Percentiles rank a stretch among this genome's conserved stretches.
Conservation (phyloP, 1,140 invertebrate genomes). For the Scaptomyza hsui region DNA sequence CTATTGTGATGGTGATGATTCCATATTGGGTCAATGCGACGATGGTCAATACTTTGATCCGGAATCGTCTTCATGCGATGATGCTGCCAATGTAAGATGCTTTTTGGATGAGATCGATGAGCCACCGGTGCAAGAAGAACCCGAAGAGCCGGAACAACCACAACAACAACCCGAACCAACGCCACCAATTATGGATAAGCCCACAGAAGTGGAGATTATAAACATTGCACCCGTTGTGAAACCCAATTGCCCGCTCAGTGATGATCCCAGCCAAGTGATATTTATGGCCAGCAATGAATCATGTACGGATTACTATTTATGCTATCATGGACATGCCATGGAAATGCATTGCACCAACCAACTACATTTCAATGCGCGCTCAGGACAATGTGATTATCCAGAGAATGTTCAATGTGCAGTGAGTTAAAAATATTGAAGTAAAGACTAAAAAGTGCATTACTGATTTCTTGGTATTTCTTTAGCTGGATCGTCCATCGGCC, state of each 20-base stretch:
- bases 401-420: constrained; percentile 75
- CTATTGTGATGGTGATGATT: constrained; percentile 73
- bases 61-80: constrained; percentile 57
- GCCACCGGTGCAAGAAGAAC: constrained; percentile 20
- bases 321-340: constrained; percentile 77
- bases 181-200: constrained; percentile 29
- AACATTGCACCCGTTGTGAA: constrained; percentile 60
- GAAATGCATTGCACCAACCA: constrained; percentile 76
- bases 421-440: constrained; percentile 2
- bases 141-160: background rate
- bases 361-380: constrained; percentile 66
- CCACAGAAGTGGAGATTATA: constrained; percentile 47
- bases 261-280: constrained; percentile 75
- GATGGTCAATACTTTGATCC: constrained; percentile 70
- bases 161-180: constrained; percentile 22
- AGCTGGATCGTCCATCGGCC: constrained; percentile 52
- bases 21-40: constrained; percentile 60
- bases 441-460: background rate
- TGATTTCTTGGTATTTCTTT: constrained; percentile 2
- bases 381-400: constrained; percentile 70
- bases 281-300: constrained; percentile 65
- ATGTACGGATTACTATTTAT: constrained; percentile 71
- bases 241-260: constrained; percentile 63
- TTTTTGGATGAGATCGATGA: constrained; percentile 69
- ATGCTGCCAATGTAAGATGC: constrained; percentile 63